These are phyloP conservation scores for Strigamia crassipes DNA, from an alignment of 2,888 invertebrate genomes.

Conservation along the genomic window DNA sequence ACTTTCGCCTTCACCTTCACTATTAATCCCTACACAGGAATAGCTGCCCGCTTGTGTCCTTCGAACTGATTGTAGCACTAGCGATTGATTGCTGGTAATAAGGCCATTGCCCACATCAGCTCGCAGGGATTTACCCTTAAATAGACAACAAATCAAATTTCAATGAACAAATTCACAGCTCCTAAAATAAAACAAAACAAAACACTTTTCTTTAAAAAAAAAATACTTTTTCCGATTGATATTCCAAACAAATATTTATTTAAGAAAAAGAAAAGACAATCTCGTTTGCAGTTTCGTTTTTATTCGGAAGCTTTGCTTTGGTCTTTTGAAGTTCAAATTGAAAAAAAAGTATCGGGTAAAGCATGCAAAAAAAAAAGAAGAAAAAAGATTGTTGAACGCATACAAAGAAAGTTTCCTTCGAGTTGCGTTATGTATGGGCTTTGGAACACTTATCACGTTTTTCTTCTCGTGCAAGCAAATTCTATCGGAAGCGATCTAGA, in stretches of 20 bases:
- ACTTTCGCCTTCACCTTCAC: constrained; percentile 42
- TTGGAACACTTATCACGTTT: constrained; percentile 32
- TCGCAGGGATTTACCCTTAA: constrained; percentile 20
- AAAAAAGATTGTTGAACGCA: constrained; percentile 25
- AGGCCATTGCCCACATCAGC: constrained; percentile 38
- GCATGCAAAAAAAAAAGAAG: neutral
- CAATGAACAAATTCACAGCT: neutral
- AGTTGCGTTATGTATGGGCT: constrained; percentile 35
- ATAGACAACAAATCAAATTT: neutral
- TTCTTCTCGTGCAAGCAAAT: constrained; percentile 42
- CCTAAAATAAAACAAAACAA: neutral
- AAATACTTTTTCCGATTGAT: neutral
- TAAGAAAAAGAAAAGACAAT: neutral
- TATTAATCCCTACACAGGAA: constrained; percentile 34
- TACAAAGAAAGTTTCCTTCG: constrained; percentile 33
- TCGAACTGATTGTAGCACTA: constrained; percentile 3
- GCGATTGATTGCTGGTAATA: constrained; percentile 42
- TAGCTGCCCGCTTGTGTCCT: constrained; percentile 23
- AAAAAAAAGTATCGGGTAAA: constrained; percentile 36
- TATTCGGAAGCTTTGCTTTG: constrained; percentile 19
- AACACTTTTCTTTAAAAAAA: neutral
- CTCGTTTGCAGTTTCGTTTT: constrained; percentile 31
- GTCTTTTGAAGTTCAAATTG: constrained; percentile 22
- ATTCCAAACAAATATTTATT: constrained; percentile 33
- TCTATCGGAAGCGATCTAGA: constrained; percentile 35